Conservation (phyloP, 2,797 vertebrate species). For the Takifugu rubripes region DNA sequence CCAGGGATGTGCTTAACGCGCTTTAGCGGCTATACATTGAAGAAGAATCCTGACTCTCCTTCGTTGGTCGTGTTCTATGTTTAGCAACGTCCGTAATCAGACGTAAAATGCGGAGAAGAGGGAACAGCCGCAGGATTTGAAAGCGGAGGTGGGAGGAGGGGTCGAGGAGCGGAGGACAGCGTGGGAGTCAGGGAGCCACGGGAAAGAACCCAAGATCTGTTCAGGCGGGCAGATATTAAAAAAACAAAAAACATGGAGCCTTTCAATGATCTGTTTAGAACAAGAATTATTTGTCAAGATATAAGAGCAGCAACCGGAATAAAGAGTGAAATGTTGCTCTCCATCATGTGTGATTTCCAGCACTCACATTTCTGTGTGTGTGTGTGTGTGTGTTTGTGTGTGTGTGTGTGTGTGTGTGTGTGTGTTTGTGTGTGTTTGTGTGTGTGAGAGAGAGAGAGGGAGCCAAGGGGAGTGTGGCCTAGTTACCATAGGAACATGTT, state of each 20-base stretch:
- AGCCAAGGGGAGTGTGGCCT: conserved; percentile 62
- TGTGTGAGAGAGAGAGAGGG: conserved; percentile 23
- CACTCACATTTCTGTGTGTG: conserved; percentile 27
- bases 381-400: conserved; percentile 25
- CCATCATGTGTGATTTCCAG: conserved; percentile 39
- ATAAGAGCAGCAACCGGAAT: conserved; percentile 13
- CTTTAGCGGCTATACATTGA: conserved; percentile 1
- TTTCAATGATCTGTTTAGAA: conserved; percentile 4
- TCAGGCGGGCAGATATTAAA: conserved; percentile 41
- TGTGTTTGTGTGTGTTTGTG: conserved; percentile 21
- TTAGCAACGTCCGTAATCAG: conserved; percentile 54
- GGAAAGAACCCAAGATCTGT: conserved; percentile 44
- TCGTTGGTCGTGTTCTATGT: conserved; percentile 28
- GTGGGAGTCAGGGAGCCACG: conserved; percentile 54
- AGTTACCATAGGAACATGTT: conserved; percentile 72
- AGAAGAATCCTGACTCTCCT: conserved; percentile 12
- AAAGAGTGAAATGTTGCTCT: conserved; percentile 38
- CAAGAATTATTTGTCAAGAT: not conserved
- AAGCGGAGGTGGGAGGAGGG: conserved; percentile 57
- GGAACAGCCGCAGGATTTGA: conserved; percentile 45
- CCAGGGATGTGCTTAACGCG: not conserved
- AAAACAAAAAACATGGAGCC: conserved; percentile 12
- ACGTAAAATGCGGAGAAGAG: conserved; percentile 35
- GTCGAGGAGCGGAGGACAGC: conserved; percentile 50
- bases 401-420: conserved; percentile 7